A percentile compares a stretch with the other conserved stretches of the same genome.
Conservation (phyloP, 2,888 invertebrate species). For the Tachina fera region DNA sequence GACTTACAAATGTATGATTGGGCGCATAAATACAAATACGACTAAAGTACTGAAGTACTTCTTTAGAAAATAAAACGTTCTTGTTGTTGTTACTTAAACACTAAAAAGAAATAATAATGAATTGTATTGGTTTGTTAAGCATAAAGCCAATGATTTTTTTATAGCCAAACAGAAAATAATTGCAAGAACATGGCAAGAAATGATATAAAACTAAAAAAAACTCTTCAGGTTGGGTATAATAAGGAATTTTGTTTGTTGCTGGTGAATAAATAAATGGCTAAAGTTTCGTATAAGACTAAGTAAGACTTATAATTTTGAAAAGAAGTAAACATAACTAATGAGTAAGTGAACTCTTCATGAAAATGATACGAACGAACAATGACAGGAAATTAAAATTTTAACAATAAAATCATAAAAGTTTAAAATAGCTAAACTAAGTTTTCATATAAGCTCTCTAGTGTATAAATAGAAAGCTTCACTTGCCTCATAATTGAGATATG, state of each 20-base stretch:
- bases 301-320: conserved; percentile 3
- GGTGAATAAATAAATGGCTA: not conserved
- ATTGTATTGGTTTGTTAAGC: conserved; percentile 34
- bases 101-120: conserved; percentile 10
- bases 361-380: not conserved
- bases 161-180: conserved; percentile 4
- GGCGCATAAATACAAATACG: not conserved
- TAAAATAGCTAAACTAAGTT: no score
- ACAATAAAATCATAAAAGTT: not conserved
- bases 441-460: no score
- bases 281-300: not conserved
- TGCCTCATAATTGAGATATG: no score
- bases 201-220: not conserved
- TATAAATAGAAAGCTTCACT: no score
- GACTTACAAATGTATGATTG: not conserved
- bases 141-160: conserved; percentile 37
- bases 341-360: conserved; percentile 1
- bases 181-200: not conserved
- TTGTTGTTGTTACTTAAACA: not conserved
- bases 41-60: not conserved
- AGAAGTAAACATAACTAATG: conserved; percentile 15
- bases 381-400: conserved; percentile 6
- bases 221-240: not conserved
- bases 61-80: conserved; percentile 1
- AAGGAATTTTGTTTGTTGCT: conserved; percentile 14